phyloP scores from a whole-genome alignment of 1,140 invertebrate species.

The Uloborus diversus region DNA sequence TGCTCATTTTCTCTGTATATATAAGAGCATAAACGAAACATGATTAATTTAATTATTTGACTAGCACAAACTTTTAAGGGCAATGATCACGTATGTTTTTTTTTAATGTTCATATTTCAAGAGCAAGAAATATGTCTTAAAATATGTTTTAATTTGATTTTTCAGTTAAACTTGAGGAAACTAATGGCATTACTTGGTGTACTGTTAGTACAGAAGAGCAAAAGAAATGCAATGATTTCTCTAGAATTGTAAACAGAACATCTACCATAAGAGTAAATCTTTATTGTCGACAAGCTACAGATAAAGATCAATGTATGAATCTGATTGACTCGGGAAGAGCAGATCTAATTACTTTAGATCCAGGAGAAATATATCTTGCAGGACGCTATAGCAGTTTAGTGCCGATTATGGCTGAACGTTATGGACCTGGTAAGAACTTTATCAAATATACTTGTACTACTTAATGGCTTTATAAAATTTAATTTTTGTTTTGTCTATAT shows the following conservation, averaged over 20 bases:
- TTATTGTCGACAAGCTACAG: conserved; percentile 58
- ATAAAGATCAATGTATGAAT: conserved; percentile 67
- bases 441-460: not conserved
- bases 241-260: conserved; percentile 69
- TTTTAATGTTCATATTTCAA: too few relatives aligned
- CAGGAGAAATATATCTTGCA: conserved; percentile 91
- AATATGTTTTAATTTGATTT: not conserved
- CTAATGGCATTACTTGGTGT: conserved; percentile 73
- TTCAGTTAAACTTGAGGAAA: not conserved
- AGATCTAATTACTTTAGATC: conserved; percentile 86
- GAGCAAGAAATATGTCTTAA: not conserved
- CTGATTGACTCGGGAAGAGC: conserved; percentile 73
- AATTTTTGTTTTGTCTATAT: too few relatives aligned
- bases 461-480: too few relatives aligned
- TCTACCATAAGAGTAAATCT: conserved; percentile 47
- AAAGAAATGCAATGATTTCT: conserved; percentile 79
- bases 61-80: too few relatives aligned
- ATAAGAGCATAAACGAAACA: too few relatives aligned
- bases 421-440: conserved; percentile 62
- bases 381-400: conserved; percentile 92
- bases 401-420: conserved; percentile 75
- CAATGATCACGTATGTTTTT: too few relatives aligned
- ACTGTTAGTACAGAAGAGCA: conserved; percentile 77
- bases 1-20: too few relatives aligned
- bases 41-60: too few relatives aligned